Evolutionary conservation across 2,797 vertebrate genomes (phyloP).

Genomic region (Pseudochirops cupreus): DNA sequence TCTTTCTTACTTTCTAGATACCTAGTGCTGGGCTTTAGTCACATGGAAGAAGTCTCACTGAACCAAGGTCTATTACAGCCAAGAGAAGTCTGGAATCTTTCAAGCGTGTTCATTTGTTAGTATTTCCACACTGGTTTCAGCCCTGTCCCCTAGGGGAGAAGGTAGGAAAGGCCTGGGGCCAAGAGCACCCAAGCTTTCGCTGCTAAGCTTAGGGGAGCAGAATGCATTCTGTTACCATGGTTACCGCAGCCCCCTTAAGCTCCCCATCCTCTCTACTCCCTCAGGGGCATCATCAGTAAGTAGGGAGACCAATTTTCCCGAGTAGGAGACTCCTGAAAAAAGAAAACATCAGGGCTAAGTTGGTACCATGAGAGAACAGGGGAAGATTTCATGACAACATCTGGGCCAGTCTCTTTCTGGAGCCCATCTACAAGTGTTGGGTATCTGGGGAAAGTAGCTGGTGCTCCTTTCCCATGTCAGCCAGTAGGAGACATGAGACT

Average conservation of each 20-base stretch:
- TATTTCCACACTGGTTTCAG: not conserved
- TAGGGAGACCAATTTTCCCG: not conserved
- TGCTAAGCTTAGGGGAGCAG: not conserved
- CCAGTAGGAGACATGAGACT: not conserved
- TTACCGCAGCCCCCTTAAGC: not conserved
- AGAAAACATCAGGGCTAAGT: not conserved
- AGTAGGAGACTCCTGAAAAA: not conserved
- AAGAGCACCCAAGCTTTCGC: not conserved
- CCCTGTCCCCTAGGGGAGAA: not conserved
- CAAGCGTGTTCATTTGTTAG: not conserved
- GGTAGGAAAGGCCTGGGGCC: not conserved
- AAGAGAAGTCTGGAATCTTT: not conserved
- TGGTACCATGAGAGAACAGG: not conserved
- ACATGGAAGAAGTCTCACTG: not conserved
- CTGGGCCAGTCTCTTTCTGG: rapidly evolving
- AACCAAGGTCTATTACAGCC: not conserved
- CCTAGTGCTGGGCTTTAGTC: too few species aligned
- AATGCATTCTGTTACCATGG: not conserved
- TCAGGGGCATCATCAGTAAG: not conserved
- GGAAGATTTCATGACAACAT: not conserved
- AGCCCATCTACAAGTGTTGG: not conserved
- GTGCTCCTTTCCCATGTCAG: not conserved
- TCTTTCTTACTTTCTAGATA: not conserved
- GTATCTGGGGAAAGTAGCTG: not conserved
- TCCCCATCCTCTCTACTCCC: too few species aligned